A percentile compares a stretch with the other conserved stretches of the same genome.
Evolutionary conservation across 1,140 invertebrate species (phyloP).

Genomic region (Anoplolepis gracilipes): DNA sequence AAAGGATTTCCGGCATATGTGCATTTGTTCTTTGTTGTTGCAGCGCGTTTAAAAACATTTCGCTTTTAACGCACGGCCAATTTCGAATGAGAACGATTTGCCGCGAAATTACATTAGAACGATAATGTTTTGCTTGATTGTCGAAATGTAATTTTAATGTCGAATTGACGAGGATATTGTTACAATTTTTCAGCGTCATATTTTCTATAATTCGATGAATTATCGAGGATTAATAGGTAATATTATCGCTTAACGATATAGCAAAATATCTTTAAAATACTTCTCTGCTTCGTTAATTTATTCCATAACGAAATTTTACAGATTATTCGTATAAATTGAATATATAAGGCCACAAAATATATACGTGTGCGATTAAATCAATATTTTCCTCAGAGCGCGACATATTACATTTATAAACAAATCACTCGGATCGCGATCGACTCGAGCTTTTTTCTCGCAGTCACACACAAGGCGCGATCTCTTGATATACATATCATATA

Average conservation of each 20-base stretch:
- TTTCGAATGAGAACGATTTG: neutral
- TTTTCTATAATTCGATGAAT: conserved; percentile 18
- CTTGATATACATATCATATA: neutral
- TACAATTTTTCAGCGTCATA: neutral
- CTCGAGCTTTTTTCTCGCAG: neutral
- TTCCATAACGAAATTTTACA: neutral
- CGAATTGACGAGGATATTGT: conserved; percentile 8
- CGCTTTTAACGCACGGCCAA: neutral
- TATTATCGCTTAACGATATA: conserved; percentile 2
- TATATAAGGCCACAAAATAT: neutral
- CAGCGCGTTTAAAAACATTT: neutral
- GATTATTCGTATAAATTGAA: neutral
- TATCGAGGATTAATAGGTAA: neutral
- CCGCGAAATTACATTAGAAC: conserved; percentile 10
- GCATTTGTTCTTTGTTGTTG: conserved; percentile 43
- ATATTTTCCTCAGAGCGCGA: neutral
- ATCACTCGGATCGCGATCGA: neutral
- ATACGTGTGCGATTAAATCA: neutral
- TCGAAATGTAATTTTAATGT: conserved; percentile 32
- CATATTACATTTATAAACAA: no score
- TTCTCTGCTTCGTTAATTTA: neutral
- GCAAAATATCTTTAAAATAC: neutral
- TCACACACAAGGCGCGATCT: neutral
- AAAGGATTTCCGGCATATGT: conserved; percentile 40
- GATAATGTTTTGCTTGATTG: no score